Evolutionary conservation across 1,140 invertebrate species (phyloP), one percentile per base, ranked within the genome.

Genomic region (Heliconius congener): DNA sequence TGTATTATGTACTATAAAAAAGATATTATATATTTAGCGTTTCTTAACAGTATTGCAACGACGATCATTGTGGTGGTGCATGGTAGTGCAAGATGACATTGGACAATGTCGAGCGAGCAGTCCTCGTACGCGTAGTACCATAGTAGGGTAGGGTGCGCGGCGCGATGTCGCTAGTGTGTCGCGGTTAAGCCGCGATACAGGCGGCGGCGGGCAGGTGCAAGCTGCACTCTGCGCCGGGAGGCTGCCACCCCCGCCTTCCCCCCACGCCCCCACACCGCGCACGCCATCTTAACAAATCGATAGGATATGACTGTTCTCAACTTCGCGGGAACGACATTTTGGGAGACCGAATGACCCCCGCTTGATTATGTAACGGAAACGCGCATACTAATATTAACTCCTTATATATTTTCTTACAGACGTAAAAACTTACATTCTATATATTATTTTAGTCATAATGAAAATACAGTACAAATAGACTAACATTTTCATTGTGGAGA

Each of bases 241-340:
- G 88, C 87, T 88, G 87, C 86, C 84, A 82, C 93, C 88, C 78
- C 81, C 77, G 80, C 84, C 83, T 77, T 86, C 87, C 86, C 89
- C 82, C 81, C 82, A 84, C 81, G 79, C 86, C 87, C 88, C 86
- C 90, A 76, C 81, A 18, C 92, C 91, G 91, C 92, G 93, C 91
- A 94, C 95, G 95, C 95, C 95, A 96, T 96, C 95, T 96, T 95
- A 95, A 95, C 94, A 94, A 95, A 95, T 95, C 94, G 93, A 95
- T 95, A 95, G 93, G 93, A 95, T 95, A 95, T 95, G 93, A 95
- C 93, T 94, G 91, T 94, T 95, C 95, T 94, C 95, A 92, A 93
- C 91, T 91, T 91, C 89, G 89, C 91, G 91, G 87, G 85, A 88
- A 85, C 87, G 90, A 94, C 91, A 91, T 94, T 37, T 94, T 89